Evolutionary conservation across 2,888 invertebrate species (phyloP), one percentile per base, ranked within the genome.

Genomic region (Axea sp.): DNA sequence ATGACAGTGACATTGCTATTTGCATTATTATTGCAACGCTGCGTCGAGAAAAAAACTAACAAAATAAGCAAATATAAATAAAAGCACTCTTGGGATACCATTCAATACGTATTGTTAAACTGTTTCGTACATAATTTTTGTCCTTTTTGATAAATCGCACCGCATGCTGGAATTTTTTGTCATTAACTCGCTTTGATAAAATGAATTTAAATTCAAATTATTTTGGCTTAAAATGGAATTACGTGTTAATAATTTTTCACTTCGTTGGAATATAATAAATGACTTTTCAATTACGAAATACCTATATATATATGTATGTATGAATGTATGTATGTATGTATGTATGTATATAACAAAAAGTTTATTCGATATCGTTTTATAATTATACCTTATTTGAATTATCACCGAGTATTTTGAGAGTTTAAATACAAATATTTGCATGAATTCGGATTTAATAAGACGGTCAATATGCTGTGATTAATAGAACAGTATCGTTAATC

Each of bases 1-100:
- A 1, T 37, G 69, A 69, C 69, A 60, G 35, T 45, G 43, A 37
- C 53, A 37, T 2, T 11, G 49, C 45, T 41, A 57, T 57, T 41
- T 39, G 47, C 57, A 49, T 67, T 57, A 57, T 67, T 51, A 41
- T 51, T 12, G 49, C 17, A 15, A 47, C 11, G 30, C 14, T n/a
- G 28, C 19, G 4, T 5, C n/a, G 28, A 49, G 33, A 39, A 47
- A 33, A 60, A 12, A 19, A 12, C n/a, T 1, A 11, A 39, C 39
- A 49, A 12, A 9, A 4, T 1, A 33, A 35, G 26, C 19, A 51
- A 51, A 51, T 5, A 24, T 24, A 6, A 39, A 47, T 14, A n/a
- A 28, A 5, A 7, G 2, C n/a, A 31, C 19, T 31, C 19, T 35
- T 51, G 17, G 8, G 39, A 26, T 37, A 11, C 30, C 39, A 30